Conservation (phyloP, 2,797 vertebrate genomes). For the Falco biarmicus region DNA sequence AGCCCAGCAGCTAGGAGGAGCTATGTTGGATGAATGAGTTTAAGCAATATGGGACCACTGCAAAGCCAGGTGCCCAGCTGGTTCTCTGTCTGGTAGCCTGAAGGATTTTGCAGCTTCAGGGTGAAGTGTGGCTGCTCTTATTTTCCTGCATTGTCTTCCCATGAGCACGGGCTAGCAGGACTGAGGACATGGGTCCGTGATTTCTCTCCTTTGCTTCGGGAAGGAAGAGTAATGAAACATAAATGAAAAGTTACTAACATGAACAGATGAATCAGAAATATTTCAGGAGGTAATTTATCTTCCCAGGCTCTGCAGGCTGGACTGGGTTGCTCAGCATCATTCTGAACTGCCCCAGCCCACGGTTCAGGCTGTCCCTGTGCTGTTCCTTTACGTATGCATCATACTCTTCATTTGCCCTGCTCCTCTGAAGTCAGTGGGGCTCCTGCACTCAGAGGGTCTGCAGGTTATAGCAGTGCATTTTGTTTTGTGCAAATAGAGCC, state of each 20-base stretch:
- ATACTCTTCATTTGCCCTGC: background rate
- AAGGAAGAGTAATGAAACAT: background rate
- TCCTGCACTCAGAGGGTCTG: background rate
- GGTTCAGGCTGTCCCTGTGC: background rate
- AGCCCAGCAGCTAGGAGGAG: background rate
- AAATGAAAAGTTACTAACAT: background rate
- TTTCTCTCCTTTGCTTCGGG: accelerated
- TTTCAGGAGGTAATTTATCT: background rate
- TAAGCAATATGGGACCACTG: background rate
- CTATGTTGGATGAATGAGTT: background rate
- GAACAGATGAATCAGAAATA: background rate
- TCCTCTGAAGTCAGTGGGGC: background rate
- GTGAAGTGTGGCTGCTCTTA: background rate
- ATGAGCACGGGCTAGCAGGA: background rate
- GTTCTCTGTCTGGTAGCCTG: background rate
- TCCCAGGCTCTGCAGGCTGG: background rate
- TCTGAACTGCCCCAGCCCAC: background rate
- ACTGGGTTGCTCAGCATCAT: background rate
- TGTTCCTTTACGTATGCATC: background rate
- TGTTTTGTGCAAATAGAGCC: background rate
- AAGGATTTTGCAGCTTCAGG: background rate
- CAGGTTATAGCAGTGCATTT: background rate
- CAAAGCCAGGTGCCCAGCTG: background rate
- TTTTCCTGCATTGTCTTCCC: background rate
- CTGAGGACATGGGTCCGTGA: background rate